Evolutionary conservation across 2,888 invertebrate species (phyloP).

Genomic region (Idaea aversata): DNA sequence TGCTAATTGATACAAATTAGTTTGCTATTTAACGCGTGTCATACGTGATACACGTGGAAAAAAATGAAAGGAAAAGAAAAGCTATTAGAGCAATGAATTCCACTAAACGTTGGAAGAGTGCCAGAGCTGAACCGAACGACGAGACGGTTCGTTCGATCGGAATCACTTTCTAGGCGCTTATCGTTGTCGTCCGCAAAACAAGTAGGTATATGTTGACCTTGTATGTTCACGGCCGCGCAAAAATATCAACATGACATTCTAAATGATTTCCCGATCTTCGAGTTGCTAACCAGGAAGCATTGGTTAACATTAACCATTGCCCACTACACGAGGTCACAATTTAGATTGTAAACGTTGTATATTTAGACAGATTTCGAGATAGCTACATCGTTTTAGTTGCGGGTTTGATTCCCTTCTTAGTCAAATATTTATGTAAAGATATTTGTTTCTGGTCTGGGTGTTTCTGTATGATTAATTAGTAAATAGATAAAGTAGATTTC

Average conservation of each 20-base stretch:
- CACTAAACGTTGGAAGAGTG: conserved; percentile 2
- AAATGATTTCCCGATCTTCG: conserved; percentile 74
- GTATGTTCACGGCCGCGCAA: conserved; percentile 73
- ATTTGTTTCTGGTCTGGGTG: too few relatives aligned
- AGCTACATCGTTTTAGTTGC: neutral
- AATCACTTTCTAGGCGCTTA: conserved; percentile 74
- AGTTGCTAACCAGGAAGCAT: conserved; percentile 74
- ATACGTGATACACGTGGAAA: neutral
- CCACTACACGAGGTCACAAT: conserved; percentile 53
- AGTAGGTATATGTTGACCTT: conserved; percentile 54
- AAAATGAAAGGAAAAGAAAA: neutral
- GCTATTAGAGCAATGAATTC: neutral
- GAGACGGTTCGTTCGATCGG: conserved; percentile 50
- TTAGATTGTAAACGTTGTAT: conserved; percentile 36
- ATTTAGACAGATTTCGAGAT: conserved; percentile 20
- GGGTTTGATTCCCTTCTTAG: too few relatives aligned
- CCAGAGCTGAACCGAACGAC: conserved; percentile 20
- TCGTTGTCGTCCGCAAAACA: conserved; percentile 64
- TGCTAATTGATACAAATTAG: neutral
- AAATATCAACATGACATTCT: conserved; percentile 78
- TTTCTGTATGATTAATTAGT: too few relatives aligned
- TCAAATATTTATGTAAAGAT: too few relatives aligned
- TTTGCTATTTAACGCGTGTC: neutral
- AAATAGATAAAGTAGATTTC: too few relatives aligned
- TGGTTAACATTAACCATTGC: conserved; percentile 67